Percentiles rank a stretch among this genome's conserved stretches.
These are phyloP conservation scores for Meloidogyne chitwoodi DNA, from an alignment of 1,140 invertebrate species.

Conservation along the genomic window DNA sequence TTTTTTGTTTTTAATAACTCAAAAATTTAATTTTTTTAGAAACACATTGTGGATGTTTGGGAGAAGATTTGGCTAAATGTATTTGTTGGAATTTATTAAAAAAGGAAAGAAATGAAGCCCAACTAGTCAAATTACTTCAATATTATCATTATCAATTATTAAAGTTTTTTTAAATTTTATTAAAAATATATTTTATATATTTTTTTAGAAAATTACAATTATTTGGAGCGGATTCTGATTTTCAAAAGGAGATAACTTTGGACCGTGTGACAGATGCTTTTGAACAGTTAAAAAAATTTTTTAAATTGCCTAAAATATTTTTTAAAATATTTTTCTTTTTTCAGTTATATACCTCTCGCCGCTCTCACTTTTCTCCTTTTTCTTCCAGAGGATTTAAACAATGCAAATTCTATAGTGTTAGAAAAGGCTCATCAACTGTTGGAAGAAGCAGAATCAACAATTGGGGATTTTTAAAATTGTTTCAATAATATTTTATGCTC, in stretches of 20 bases:
- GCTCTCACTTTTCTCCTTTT: conserved; percentile 39
- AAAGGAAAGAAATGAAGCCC: conserved; percentile 30
- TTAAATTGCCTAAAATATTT: not conserved
- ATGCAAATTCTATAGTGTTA: conserved; percentile 19
- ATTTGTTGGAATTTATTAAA: conserved; percentile 55
- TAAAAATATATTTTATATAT: not conserved
- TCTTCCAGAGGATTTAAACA: conserved; percentile 36
- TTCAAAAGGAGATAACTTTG: conserved; percentile 16
- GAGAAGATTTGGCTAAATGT: conserved; percentile 52
- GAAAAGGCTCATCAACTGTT: conserved; percentile 36
- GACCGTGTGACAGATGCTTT: conserved; percentile 21
- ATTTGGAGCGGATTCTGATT: conserved; percentile 2
- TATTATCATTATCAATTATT: conserved; percentile 42
- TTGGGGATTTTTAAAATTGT: not conserved
- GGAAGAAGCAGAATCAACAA: conserved; percentile 16
- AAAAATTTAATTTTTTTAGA: conserved; percentile 29
- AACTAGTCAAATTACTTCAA: conserved; percentile 41
- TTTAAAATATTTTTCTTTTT: not conserved
- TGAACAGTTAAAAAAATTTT: conserved; percentile 2
- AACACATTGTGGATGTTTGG: conserved; percentile 53
- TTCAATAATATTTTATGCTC: too few relatives aligned
- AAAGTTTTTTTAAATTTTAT: conserved; percentile 21
- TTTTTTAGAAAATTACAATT: conserved; percentile 17
- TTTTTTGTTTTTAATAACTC: not conserved
- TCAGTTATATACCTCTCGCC: conserved; percentile 23